A percentile compares a stretch with the other conserved stretches of the same genome.
Evolutionary conservation across 2,797 vertebrate species (phyloP).

Genomic region (Botia kubotai): DNA sequence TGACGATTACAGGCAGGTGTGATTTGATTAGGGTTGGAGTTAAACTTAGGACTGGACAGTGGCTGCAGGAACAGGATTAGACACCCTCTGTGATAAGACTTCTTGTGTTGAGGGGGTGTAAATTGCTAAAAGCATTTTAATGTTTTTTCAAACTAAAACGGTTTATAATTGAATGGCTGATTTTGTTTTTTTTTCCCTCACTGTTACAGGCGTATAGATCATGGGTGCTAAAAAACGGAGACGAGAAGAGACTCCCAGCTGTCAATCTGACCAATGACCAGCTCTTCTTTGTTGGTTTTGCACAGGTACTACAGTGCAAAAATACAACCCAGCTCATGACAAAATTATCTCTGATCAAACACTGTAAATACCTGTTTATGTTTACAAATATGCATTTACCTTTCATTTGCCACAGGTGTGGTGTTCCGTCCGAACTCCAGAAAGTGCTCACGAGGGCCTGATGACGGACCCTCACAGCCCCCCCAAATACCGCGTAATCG

Average conservation of each 20-base stretch:
- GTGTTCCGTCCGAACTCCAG: constrained; percentile 94
- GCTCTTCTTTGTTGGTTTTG: constrained; percentile 97
- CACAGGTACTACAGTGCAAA: constrained; percentile 81
- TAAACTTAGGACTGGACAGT: neutral
- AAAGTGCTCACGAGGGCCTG: constrained; percentile 95
- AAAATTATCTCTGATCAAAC: neutral
- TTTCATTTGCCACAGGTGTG: constrained; percentile 82
- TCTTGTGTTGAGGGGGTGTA: neutral
- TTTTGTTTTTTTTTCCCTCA: neutral
- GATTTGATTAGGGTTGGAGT: neutral
- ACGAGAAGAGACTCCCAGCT: constrained; percentile 89
- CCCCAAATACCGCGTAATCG: constrained; percentile 91
- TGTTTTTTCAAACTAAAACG: neutral
- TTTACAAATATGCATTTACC: neutral
- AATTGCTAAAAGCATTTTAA: neutral
- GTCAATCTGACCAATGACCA: constrained; percentile 93
- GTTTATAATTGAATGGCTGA: neutral
- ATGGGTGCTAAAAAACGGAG: constrained; percentile 86
- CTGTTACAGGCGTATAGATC: constrained; percentile 78
- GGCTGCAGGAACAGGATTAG: neutral
- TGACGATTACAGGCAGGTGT: neutral
- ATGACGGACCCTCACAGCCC: constrained; percentile 97
- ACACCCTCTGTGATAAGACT: neutral
- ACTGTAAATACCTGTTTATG: neutral
- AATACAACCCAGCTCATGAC: neutral